Evolutionary conservation across 2,797 vertebrate species (phyloP).

Genomic region (Enoplosus armatus): DNA sequence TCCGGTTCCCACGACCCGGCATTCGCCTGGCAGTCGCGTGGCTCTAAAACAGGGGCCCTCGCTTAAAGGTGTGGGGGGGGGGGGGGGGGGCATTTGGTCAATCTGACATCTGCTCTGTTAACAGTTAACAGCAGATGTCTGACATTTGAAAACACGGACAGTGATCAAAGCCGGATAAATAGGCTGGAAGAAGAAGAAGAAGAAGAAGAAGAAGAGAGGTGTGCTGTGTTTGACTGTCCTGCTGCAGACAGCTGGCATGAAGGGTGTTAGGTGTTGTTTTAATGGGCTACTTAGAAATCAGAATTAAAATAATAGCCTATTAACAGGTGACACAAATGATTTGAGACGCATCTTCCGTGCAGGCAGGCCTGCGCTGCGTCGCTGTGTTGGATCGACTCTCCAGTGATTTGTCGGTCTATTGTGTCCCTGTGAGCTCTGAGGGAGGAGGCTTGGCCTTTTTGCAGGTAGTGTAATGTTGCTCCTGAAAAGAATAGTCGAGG

Average conservation of each 20-base stretch:
- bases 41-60: constrained; percentile 82
- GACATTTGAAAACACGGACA: constrained; percentile 71
- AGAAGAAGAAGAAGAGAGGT: too few species aligned
- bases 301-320: background rate
- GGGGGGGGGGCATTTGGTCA: constrained; percentile 85
- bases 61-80: constrained; percentile 64
- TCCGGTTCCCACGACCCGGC: constrained; percentile 91
- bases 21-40: constrained; percentile 89
- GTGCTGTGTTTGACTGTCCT: background rate
- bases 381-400: constrained; percentile 2
- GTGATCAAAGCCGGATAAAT: constrained; percentile 54
- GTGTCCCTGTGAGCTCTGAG: constrained; percentile 41
- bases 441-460: constrained; percentile 58
- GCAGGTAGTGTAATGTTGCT: constrained; percentile 74
- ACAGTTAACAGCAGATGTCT: constrained; percentile 83
- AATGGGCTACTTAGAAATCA: background rate
- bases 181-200: too few species aligned
- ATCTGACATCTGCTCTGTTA: constrained; percentile 88
- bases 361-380: background rate
- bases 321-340: background rate
- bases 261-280: background rate
- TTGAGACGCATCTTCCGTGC: background rate
- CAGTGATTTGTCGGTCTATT: constrained; percentile 48
- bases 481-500: constrained; percentile 55
- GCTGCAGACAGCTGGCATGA: background rate